These are phyloP conservation scores for Melieria omissa DNA, from an alignment of 2,888 invertebrate genomes.

Conservation along the genomic window DNA sequence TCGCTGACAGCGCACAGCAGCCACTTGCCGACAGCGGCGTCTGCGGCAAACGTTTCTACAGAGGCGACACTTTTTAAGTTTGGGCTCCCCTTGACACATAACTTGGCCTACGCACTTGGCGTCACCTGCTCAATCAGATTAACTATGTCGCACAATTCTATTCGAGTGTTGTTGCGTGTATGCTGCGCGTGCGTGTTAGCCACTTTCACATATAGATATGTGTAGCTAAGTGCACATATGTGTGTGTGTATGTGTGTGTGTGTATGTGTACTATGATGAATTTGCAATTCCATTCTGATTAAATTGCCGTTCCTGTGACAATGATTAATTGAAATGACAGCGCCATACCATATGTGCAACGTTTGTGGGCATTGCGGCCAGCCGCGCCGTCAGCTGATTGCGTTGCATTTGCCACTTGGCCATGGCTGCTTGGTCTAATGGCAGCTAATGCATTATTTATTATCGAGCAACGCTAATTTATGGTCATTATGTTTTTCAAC, in stretches of 20 bases:
- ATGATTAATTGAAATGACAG: constrained; percentile 42
- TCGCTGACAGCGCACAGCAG: neutral
- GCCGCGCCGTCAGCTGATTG: no score
- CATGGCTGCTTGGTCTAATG: no score
- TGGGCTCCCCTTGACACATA: no score
- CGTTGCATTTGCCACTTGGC: no score
- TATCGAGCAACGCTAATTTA: no score
- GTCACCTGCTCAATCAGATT: neutral
- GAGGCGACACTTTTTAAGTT: no score
- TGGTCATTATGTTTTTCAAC: no score
- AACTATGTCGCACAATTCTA: neutral
- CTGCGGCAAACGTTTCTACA: no score
- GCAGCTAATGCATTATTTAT: no score
- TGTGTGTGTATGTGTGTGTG: neutral
- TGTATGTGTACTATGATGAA: constrained; percentile 28
- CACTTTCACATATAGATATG: neutral
- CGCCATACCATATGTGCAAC: neutral
- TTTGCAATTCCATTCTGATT: constrained; percentile 42
- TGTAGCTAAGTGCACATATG: neutral
- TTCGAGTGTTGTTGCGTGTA: neutral
- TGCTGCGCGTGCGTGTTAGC: neutral
- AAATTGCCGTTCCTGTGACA: constrained; percentile 42
- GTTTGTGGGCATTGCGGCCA: no score
- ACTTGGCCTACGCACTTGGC: no score
- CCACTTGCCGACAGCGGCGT: no score